These are phyloP conservation scores for Amphiura filiformis DNA, from an alignment of 35 echinoderm and acorn worm genomes.

Conservation along the genomic window DNA sequence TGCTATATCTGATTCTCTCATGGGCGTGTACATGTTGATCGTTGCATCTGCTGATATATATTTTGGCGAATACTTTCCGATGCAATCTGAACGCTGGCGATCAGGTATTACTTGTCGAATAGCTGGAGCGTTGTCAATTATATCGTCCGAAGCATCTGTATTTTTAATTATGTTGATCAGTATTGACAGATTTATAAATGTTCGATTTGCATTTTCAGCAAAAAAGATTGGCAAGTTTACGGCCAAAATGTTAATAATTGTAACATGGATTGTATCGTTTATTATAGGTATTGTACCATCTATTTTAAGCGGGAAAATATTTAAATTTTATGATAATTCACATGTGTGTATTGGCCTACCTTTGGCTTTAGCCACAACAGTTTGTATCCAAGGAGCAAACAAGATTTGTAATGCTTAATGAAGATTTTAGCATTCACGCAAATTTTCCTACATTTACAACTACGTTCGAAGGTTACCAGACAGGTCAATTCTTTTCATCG, in stretches of 20 bases:
- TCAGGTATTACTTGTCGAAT: background rate
- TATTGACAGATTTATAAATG: background rate
- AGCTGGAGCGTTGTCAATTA: background rate
- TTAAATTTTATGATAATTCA: slow-evolving; percentile 51
- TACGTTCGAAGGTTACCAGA: too few species aligned
- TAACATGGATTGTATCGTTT: slow-evolving; percentile 39
- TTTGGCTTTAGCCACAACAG: background rate
- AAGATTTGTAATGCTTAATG: too few species aligned
- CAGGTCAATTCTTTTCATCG: too few species aligned
- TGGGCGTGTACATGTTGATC: slow-evolving; percentile 42
- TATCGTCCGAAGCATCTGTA: background rate
- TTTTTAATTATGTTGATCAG: slow-evolving; percentile 4
- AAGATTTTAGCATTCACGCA: too few species aligned
- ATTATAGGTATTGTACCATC: slow-evolving; percentile 37
- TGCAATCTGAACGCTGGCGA: background rate
- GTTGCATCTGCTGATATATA: slow-evolving; percentile 1
- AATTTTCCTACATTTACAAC: too few species aligned
- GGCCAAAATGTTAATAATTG: background rate
- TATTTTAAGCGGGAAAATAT: background rate
- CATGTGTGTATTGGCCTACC: slow-evolving; percentile 30
- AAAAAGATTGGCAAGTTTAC: slow-evolving; percentile 1
- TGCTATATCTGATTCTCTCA: slow-evolving; percentile 59
- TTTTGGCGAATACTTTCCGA: background rate
- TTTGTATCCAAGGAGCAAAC: too few species aligned
- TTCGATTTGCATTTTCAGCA: background rate